Percentiles rank a stretch among this genome's conserved stretches.
phyloP scores from a whole-genome alignment of 2,888 invertebrate genomes.

The Quadroppia sp. region DNA sequence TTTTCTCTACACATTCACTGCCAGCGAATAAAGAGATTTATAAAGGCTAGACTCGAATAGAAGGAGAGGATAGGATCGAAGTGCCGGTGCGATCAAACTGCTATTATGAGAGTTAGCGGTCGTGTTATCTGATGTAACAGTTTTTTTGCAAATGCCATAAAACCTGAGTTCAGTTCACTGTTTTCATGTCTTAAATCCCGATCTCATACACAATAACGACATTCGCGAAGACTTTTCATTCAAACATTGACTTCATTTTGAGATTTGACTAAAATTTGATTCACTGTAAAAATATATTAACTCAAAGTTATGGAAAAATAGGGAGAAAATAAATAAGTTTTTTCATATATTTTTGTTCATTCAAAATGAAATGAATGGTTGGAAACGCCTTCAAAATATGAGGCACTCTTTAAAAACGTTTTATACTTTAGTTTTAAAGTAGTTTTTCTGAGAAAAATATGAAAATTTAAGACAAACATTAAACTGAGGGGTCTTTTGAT shows the following conservation, averaged over 20 bases:
- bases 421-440: background rate
- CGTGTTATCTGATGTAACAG: constrained; percentile 25
- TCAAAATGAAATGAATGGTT: background rate
- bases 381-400: background rate
- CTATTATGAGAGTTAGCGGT: constrained; percentile 8
- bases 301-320: background rate
- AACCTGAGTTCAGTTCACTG: background rate
- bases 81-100: constrained; percentile 3
- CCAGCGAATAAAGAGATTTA: background rate
- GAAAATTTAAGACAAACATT: too few species aligned
- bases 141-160: background rate
- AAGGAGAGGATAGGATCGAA: constrained; percentile 6
- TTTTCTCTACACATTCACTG: background rate
- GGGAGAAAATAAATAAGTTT: background rate
- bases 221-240: background rate
- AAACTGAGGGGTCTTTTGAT: background rate
- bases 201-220: background rate
- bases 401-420: background rate
- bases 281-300: background rate
- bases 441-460: too few species aligned
- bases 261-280: background rate
- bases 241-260: background rate
- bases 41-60: background rate
- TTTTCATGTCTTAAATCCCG: background rate
- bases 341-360: background rate